Percentiles rank a stretch among this genome's conserved stretches.
Evolutionary conservation across 2,797 vertebrate genomes (phyloP).

Genomic region (Hafferia zeledoni): DNA sequence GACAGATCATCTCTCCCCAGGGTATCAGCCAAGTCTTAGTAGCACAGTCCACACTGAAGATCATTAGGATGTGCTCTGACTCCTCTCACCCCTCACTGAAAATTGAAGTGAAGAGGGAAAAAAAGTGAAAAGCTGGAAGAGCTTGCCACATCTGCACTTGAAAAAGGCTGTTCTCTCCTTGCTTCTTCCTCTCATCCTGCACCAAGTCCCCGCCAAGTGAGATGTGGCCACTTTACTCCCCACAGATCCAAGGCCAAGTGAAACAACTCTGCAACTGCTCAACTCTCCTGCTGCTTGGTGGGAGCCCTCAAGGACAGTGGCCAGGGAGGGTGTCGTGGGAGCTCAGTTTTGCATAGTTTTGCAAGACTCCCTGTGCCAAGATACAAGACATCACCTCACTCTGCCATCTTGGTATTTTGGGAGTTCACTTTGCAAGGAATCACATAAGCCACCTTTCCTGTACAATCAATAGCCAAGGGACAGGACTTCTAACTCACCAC

Average conservation of each 20-base stretch:
- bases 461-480: not conserved
- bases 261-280: accelerated
- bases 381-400: not conserved
- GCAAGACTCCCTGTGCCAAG: not conserved
- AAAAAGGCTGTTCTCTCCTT: not conserved
- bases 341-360: not conserved
- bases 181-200: not conserved
- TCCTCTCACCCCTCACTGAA: not conserved
- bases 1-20: not conserved
- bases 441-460: not conserved
- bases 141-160: accelerated
- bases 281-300: not conserved
- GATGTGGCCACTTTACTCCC: not conserved
- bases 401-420: not conserved
- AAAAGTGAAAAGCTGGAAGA: not conserved
- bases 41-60: not conserved
- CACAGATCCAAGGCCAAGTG: not conserved
- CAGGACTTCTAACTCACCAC: not conserved
- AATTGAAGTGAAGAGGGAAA: not conserved
- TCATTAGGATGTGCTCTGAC: not conserved
- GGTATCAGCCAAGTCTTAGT: not conserved
- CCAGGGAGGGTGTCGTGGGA: accelerated
- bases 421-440: not conserved
- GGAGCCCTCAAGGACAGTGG: not conserved
- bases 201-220: not conserved